phyloP scores from a whole-genome alignment of 2,113 vertebrate genomes.

The Theropithecus gelada region DNA sequence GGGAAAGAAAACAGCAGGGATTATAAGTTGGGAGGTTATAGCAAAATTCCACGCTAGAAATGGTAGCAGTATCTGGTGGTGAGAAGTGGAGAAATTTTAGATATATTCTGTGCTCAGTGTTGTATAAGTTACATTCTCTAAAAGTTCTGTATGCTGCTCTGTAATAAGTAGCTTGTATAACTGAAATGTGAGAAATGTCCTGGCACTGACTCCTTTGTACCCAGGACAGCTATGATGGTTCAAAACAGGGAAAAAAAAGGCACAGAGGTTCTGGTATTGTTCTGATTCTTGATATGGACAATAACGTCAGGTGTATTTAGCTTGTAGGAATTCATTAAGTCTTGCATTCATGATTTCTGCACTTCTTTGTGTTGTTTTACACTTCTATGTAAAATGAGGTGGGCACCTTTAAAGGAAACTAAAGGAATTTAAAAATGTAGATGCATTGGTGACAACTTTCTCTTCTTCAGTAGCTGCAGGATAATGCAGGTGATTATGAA shows the following conservation, averaged over 20 bases:
- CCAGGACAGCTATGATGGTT: not conserved
- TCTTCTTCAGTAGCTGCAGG: not conserved
- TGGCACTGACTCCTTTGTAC: not conserved
- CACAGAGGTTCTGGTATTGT: not conserved
- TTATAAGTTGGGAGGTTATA: not conserved
- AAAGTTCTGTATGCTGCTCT: not conserved
- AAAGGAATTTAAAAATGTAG: not conserved
- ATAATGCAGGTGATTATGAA: not conserved
- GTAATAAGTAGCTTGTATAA: not conserved
- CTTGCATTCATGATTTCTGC: not conserved
- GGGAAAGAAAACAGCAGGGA: not conserved
- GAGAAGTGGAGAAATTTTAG: not conserved
- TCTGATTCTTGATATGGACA: slow-evolving; percentile 11
- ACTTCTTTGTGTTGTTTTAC: not conserved
- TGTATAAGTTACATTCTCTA: not conserved
- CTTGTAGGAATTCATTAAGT: not conserved
- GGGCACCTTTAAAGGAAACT: not conserved
- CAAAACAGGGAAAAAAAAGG: not conserved
- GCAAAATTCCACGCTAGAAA: not conserved
- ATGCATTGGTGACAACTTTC: not conserved
- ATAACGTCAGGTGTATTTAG: not conserved
- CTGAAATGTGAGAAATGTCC: not conserved
- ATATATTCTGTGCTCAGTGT: not conserved
- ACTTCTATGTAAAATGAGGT: not conserved
- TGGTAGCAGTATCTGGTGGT: not conserved